These are phyloP conservation scores for Procambarus clarkii DNA, from an alignment of 1,140 invertebrate species.

Conservation along the genomic window DNA sequence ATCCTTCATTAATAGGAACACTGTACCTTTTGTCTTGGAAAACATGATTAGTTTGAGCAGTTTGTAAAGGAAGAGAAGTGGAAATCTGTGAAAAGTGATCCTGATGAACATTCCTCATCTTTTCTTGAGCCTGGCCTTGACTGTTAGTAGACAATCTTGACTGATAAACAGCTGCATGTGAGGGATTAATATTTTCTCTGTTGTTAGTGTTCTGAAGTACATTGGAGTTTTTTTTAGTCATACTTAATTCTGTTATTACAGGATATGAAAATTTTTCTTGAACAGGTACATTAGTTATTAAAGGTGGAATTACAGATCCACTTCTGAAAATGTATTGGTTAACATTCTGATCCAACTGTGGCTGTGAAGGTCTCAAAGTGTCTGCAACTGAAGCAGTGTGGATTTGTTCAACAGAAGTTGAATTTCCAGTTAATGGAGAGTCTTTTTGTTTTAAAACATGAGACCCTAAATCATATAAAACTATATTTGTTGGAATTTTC, in stretches of 20 bases:
- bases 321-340: neutral
- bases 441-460: neutral
- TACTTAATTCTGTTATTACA: neutral
- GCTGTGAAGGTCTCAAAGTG: neutral
- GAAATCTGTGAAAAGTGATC: neutral
- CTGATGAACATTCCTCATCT: neutral
- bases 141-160: neutral
- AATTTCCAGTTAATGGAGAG: neutral
- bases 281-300: neutral
- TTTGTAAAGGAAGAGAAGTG: neutral
- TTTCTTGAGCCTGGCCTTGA: neutral
- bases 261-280: neutral
- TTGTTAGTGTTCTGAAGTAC: neutral
- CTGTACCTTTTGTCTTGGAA: neutral
- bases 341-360: neutral
- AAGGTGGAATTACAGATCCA: neutral
- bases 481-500: neutral
- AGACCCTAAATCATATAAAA: neutral
- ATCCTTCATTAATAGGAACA: neutral
- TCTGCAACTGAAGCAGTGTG: neutral
- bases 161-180: neutral
- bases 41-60: neutral
- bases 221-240: too few relatives aligned
- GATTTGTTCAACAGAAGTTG: neutral
- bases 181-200: neutral